Evolutionary conservation across 2,113 vertebrate genomes (phyloP).

Genomic region (Callocephalon fimbriatum): DNA sequence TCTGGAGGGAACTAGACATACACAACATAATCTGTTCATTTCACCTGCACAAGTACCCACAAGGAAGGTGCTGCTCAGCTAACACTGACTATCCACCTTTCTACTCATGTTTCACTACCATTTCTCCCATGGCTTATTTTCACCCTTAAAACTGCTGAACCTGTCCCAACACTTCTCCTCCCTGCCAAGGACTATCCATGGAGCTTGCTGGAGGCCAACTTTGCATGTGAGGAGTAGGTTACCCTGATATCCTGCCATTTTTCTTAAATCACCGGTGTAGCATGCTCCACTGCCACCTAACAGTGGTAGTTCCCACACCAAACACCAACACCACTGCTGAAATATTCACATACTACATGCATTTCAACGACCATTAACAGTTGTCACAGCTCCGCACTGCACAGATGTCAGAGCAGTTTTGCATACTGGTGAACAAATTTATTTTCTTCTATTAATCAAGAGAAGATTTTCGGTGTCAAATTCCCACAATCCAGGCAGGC

Average conservation of each 20-base stretch:
- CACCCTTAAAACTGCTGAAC: not conserved
- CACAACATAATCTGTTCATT: not conserved
- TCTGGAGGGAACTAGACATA: not conserved
- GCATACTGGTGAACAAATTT: fast-evolving
- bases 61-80: not conserved
- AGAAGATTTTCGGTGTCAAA: not conserved
- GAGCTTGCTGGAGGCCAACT: fast-evolving
- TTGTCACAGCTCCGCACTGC: not conserved
- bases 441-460: not conserved
- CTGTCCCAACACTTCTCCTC: not conserved
- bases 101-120: too few species aligned
- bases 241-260: fast-evolving
- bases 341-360: not conserved
- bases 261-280: not conserved
- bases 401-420: not conserved
- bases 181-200: fast-evolving
- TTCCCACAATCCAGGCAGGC: fast-evolving
- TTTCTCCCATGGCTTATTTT: not conserved
- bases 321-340: not conserved
- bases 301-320: not conserved
- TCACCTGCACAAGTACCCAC: fast-evolving
- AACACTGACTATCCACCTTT: not conserved
- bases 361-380: not conserved
- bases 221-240: not conserved
- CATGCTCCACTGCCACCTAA: not conserved